These are phyloP conservation scores for Plutella xylostella DNA, from an alignment of 2,888 invertebrate species.

Conservation along the genomic window DNA sequence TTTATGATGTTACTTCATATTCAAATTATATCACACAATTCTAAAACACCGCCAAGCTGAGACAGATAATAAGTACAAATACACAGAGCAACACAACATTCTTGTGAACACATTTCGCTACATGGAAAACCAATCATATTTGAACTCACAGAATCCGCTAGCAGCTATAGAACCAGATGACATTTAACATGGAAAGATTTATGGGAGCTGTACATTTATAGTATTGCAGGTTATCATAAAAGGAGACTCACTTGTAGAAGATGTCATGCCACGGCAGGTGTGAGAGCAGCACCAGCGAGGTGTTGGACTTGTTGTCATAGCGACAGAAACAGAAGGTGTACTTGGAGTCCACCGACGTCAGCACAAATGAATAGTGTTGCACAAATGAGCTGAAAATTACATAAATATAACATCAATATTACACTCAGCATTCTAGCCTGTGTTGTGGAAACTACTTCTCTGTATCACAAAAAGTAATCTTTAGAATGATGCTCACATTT, in stretches of 20 bases:
- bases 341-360: constrained; percentile 94
- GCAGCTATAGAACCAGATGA: neutral
- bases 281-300: constrained; percentile 86
- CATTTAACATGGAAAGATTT: neutral
- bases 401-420: too few relatives aligned
- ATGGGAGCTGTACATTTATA: too few relatives aligned
- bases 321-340: constrained; percentile 98
- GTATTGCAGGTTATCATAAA: too few relatives aligned
- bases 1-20: too few relatives aligned
- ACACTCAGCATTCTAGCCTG: too few relatives aligned
- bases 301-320: constrained; percentile 90
- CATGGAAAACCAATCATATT: neutral
- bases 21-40: too few relatives aligned
- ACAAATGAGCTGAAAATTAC: constrained; percentile 77
- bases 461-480: too few relatives aligned
- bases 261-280: constrained; percentile 97
- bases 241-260: constrained; percentile 84
- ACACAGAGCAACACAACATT: neutral
- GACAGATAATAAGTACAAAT: too few relatives aligned
- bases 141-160: neutral
- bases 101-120: neutral
- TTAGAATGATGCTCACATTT: too few relatives aligned
- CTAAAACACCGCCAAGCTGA: too few relatives aligned
- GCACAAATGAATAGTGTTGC: constrained; percentile 96
- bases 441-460: too few relatives aligned